A percentile compares a stretch with the other conserved stretches of the same genome.
phyloP scores from a whole-genome alignment of 1,140 invertebrate species.

The Lineus longissimus region DNA sequence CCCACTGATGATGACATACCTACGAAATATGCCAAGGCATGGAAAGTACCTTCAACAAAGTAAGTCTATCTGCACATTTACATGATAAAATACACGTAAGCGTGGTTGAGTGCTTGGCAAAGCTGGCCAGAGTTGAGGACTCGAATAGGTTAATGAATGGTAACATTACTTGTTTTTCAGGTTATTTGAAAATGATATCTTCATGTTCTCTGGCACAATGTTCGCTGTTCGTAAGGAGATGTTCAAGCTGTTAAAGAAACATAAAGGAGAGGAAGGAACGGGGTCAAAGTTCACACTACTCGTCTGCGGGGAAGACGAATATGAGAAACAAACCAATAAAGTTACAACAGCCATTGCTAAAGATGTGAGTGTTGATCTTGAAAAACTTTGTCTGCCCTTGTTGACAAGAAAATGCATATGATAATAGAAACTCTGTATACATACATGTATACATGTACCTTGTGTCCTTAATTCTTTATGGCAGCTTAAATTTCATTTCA shows the following conservation, averaged over 20 bases:
- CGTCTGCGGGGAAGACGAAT: constrained; percentile 13
- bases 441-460: too few species aligned
- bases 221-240: constrained; percentile 19
- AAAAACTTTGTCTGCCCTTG: too few species aligned
- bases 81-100: neutral
- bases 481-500: too few species aligned
- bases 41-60: neutral
- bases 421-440: too few species aligned
- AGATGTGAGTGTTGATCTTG: constrained; percentile 9
- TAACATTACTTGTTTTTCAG: too few species aligned
- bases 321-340: constrained; percentile 16
- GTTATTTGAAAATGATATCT: constrained; percentile 14
- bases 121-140: too few species aligned
- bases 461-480: too few species aligned
- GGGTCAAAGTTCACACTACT: constrained; percentile 16
- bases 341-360: constrained; percentile 13
- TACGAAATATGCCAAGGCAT: neutral
- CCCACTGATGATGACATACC: neutral
- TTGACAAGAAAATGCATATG: too few species aligned
- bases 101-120: too few species aligned
- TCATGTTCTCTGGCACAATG: constrained; percentile 24
- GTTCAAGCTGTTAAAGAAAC: constrained; percentile 17
- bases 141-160: too few species aligned
- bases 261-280: constrained; percentile 22
- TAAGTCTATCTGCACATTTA: neutral